Evolutionary conservation across 2,888 invertebrate species (phyloP).

Genomic region (Eupithecia abbreviata): DNA sequence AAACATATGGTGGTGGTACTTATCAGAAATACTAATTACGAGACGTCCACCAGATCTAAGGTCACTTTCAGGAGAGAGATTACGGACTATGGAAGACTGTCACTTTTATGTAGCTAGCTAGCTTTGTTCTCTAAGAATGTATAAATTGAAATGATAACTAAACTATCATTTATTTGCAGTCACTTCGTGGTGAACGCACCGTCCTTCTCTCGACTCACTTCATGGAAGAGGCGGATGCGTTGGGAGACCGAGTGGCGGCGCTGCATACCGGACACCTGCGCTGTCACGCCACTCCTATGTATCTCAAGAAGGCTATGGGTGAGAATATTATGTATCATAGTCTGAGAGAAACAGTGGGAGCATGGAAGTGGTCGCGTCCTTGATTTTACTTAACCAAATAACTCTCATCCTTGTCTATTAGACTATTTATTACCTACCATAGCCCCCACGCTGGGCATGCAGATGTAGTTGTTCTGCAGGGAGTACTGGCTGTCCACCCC

Average conservation of each 20-base stretch:
- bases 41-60: background rate
- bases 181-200: constrained; percentile 84
- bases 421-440: background rate
- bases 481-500: too few relatives aligned
- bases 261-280: constrained; percentile 89
- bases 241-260: constrained; percentile 95
- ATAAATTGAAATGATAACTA: background rate
- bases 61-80: background rate
- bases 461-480: too few relatives aligned
- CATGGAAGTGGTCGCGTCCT: too few relatives aligned
- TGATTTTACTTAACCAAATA: too few relatives aligned
- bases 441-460: background rate
- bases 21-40: background rate
- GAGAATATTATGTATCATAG: background rate
- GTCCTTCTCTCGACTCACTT: constrained; percentile 96
- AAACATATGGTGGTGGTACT: background rate
- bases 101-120: background rate
- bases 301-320: constrained; percentile 87
- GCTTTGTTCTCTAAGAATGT: background rate
- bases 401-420: too few relatives aligned
- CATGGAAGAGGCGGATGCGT: constrained; percentile 97
- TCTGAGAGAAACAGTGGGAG: too few relatives aligned
- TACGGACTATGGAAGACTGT: background rate
- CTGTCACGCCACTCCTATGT: constrained; percentile 92
- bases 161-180: background rate